Evolutionary conservation across 2,888 invertebrate genomes (phyloP).

Genomic region (Schrankia costaestrigalis): DNA sequence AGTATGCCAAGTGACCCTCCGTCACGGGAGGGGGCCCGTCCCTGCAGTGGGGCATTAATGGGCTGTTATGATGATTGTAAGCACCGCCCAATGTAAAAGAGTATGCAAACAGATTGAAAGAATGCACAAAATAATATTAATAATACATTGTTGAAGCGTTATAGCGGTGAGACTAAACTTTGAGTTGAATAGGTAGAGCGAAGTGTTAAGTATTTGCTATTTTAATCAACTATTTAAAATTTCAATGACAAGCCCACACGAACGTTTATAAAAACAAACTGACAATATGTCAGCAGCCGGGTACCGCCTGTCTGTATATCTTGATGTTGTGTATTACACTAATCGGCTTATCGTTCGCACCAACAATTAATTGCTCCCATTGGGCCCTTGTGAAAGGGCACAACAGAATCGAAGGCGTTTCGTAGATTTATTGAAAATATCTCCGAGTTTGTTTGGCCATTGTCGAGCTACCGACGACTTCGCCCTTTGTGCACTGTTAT

Average conservation of each 20-base stretch:
- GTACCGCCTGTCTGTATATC: conserved; percentile 50
- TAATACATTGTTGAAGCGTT: too few species aligned
- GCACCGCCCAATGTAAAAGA: too few species aligned
- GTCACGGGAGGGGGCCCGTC: too few species aligned
- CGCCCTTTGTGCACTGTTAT: conserved; percentile 60
- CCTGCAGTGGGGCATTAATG: too few species aligned
- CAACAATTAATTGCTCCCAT: conserved; percentile 52
- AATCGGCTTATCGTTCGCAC: conserved; percentile 72
- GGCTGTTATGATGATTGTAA: too few species aligned
- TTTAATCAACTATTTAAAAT: conserved; percentile 11
- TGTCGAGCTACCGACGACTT: conserved; percentile 67
- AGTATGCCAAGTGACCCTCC: too few species aligned
- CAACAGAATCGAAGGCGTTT: conserved; percentile 68
- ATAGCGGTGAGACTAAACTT: too few species aligned
- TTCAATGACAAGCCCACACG: conserved; percentile 19
- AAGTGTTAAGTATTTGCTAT: conserved; percentile 3
- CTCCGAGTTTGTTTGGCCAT: conserved; percentile 75
- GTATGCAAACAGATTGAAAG: too few species aligned
- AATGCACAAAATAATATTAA: too few species aligned
- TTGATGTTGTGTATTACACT: conserved; percentile 64
- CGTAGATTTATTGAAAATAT: conserved; percentile 75
- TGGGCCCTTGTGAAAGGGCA: conserved; percentile 42
- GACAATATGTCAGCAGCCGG: conserved; percentile 48
- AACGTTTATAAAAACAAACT: conserved; percentile 50
- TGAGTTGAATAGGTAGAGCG: too few species aligned